phyloP scores from a whole-genome alignment of 2,888 invertebrate species.

The Drosophila kuntzei region DNA sequence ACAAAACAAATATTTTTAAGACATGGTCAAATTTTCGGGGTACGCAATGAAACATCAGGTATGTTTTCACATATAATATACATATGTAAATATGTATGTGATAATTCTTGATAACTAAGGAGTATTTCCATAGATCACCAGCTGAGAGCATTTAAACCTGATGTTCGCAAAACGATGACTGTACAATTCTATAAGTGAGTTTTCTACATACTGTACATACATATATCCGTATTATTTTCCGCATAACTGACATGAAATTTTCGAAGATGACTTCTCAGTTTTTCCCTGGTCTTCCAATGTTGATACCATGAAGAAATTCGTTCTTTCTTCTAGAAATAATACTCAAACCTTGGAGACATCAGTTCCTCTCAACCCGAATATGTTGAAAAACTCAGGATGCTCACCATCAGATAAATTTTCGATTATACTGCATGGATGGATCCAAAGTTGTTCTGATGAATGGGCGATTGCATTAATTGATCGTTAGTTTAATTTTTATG shows the following conservation, averaged over 20 bases:
- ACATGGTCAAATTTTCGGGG: slow-evolving; percentile 7
- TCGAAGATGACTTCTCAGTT: neutral
- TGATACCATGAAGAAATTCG: neutral
- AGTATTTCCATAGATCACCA: slow-evolving; percentile 30
- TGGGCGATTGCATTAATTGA: slow-evolving; percentile 79
- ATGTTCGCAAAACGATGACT: slow-evolving; percentile 57
- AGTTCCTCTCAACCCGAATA: slow-evolving; percentile 34
- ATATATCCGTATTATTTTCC: neutral
- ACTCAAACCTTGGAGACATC: slow-evolving; percentile 59
- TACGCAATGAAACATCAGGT: slow-evolving; percentile 53
- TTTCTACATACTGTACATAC: too few relatives aligned
- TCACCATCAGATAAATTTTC: slow-evolving; percentile 78
- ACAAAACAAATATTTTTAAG: slow-evolving; percentile 33
- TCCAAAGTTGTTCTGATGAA: slow-evolving; percentile 80
- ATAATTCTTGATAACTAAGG: neutral
- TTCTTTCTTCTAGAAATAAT: slow-evolving; percentile 53
- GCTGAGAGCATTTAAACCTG: slow-evolving; percentile 41
- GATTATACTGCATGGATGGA: slow-evolving; percentile 84
- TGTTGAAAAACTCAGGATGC: slow-evolving; percentile 66
- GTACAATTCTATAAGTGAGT: slow-evolving; percentile 65
- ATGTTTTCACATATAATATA: neutral
- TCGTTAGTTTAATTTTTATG: slow-evolving; percentile 63
- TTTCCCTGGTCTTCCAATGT: neutral
- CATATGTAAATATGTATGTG: neutral
- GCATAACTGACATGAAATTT: neutral